A percentile compares a stretch with the other conserved stretches of the same genome.
These are phyloP conservation scores for Drosophila orosa DNA, from an alignment of 1,140 invertebrate genomes.

Conservation along the genomic window DNA sequence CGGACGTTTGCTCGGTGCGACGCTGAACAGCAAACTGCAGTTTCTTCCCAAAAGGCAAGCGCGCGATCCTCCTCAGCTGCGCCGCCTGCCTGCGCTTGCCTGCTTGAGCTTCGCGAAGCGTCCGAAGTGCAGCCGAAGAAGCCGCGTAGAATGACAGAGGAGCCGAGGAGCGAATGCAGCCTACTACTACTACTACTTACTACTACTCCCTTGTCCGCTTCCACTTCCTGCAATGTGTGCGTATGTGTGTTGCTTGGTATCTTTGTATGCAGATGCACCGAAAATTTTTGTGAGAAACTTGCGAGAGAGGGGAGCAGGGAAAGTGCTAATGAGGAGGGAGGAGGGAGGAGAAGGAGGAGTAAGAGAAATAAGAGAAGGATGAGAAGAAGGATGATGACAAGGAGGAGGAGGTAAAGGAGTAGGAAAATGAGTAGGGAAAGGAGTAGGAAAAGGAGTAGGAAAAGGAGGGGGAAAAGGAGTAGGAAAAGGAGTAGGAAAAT, in stretches of 20 bases:
- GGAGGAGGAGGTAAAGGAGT: background rate
- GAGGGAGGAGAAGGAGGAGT: too few relatives aligned
- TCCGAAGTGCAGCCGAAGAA: constrained; percentile 35
- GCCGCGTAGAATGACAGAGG: constrained; percentile 7
- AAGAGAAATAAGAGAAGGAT: too few relatives aligned
- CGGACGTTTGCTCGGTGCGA: constrained; percentile 75
- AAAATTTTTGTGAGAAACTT: constrained; percentile 16
- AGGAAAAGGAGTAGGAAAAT: too few relatives aligned
- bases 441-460: too few relatives aligned
- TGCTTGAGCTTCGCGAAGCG: constrained; percentile 34
- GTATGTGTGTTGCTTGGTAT: constrained; percentile 10
- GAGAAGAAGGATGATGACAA: too few relatives aligned
- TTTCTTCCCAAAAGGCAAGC: constrained; percentile 17
- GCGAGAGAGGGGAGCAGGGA: background rate
- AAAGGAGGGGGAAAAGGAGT: too few relatives aligned
- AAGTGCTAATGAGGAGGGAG: constrained; percentile 30
- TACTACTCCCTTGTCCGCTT: background rate
- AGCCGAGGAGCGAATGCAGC: constrained; percentile 17
- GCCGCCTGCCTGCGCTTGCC: too few relatives aligned
- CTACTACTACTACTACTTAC: too few relatives aligned
- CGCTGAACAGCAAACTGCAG: constrained; percentile 75
- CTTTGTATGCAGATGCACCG: constrained; percentile 51
- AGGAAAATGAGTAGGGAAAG: background rate
- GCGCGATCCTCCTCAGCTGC: constrained; percentile 30
- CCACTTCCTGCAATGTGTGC: constrained; percentile 41